Base-by-base conservation (phyloP, 2,888 invertebrate species). In the Barypeithes pellucidus region DNA sequence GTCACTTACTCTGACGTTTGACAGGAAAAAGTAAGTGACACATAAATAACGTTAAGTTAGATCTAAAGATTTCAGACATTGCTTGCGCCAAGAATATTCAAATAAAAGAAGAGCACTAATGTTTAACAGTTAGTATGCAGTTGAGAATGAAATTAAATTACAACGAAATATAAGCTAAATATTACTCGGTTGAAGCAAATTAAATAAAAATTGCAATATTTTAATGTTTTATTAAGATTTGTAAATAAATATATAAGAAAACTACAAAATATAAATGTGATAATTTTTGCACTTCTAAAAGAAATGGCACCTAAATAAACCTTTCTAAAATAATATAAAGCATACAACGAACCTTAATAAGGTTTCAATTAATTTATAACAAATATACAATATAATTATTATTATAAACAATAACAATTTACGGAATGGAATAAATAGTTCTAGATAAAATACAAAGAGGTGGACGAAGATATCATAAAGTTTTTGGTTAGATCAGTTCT, bases 31-130 rank as follows among this genome's bases (percentile, higher is more conserved):
- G 8, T 12, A 39, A 57, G 33, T 57, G 54, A 33, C 54, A 57
- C 16, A 52, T 66, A 66, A 52, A 66, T 36, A 66, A 50, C 11
- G 36, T 66, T 54, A 66, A 52, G 52, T 66, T 66, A 66, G 66
- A 18, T 11, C 7, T n/a, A 9, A 24, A 63, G n/a, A n/a, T n/a
- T 43, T 18, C 9, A 39, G 39, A 3, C 7, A 39, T 39, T n/a
- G 39, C n/a, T 45, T 45, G 9, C 7, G 45, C 45, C 45, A 45
- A 45, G 8, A 16, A 18, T 8, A 45, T 4, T 8, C 0, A 8
- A 8, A 16, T 8, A 18, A n/a, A 45, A 16, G 18, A 45, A 45
- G 2, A 16, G 0, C 5, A 4, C 8, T 3, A n/a, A 14, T n/a
- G 45, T 20, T 20, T 14, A 14, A 16, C n/a, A 16, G 3, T n/a